A percentile compares a stretch with the other conserved stretches of the same genome.
Evolutionary conservation across 2,113 vertebrate genomes (phyloP).

Genomic region (Nothoprocta perdicaria): DNA sequence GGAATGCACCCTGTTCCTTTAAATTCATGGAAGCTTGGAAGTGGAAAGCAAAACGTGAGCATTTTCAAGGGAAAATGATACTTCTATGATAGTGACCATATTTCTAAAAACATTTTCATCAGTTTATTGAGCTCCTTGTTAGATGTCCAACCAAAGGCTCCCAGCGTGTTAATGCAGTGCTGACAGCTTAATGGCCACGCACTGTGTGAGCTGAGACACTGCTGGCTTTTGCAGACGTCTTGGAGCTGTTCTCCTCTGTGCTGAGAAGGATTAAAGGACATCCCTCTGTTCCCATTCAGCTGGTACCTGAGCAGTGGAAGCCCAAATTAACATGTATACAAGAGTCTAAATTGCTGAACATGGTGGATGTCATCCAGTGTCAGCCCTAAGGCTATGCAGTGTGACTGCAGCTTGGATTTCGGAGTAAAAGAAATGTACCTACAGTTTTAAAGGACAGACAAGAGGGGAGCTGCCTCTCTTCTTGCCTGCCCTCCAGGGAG

Average conservation of each 20-base stretch:
- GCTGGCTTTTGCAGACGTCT: neutral
- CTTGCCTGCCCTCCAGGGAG: neutral
- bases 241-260: neutral
- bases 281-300: neutral
- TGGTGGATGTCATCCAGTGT: neutral
- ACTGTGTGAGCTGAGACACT: neutral
- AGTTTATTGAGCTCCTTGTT: neutral
- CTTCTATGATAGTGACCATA: neutral
- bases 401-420: neutral
- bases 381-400: accelerated
- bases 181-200: accelerated
- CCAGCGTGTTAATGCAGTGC: accelerated
- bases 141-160: neutral
- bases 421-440: neutral
- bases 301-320: accelerated
- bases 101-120: neutral
- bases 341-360: neutral
- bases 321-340: accelerated
- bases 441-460: neutral
- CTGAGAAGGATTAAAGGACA: neutral
- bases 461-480: too few species aligned
- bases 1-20: neutral
- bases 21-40: accelerated
- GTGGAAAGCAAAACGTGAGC: neutral
- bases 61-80: neutral